Percentiles rank a stretch among this genome's conserved stretches.
Conservation (phyloP, 2,797 vertebrate species). For the Takifugu rubripes region DNA sequence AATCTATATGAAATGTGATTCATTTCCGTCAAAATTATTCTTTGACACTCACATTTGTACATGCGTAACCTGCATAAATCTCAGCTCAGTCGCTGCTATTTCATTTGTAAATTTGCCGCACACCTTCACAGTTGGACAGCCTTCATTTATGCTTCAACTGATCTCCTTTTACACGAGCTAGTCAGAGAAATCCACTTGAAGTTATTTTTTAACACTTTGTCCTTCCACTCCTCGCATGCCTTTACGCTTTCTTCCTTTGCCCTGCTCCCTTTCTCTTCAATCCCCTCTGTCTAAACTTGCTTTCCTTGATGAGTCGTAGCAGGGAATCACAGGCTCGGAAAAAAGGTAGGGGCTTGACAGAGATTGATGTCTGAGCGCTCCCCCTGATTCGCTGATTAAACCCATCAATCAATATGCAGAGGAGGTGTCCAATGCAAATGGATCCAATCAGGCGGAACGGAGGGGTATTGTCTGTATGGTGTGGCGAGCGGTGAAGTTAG, state of each 20-base stretch:
- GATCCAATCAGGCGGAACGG: constrained; percentile 88
- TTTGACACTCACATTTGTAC: constrained; percentile 29
- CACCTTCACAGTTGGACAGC: constrained; percentile 48
- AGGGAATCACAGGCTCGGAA: constrained; percentile 74
- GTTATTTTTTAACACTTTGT: constrained; percentile 52
- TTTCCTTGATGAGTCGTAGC: constrained; percentile 79
- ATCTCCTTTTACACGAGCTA: constrained; percentile 52
- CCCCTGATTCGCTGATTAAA: constrained; percentile 98
- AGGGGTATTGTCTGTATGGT: constrained; percentile 76
- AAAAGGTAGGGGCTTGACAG: constrained; percentile 77
- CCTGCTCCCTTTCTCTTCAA: constrained; percentile 21
- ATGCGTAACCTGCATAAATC: constrained; percentile 24
- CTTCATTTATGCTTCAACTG: constrained; percentile 59
- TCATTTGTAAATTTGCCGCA: constrained; percentile 41
- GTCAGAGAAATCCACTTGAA: constrained; percentile 63
- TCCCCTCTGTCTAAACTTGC: constrained; percentile 71
- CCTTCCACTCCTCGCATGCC: constrained; percentile 37
- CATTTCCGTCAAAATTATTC: constrained; percentile 7
- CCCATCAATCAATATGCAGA: constrained; percentile 99
- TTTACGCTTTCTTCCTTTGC: constrained; percentile 24
- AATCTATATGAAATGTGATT: constrained; percentile 4
- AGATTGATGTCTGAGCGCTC: constrained; percentile 92
- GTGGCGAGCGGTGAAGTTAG: constrained; percentile 73
- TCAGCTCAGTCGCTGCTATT: constrained; percentile 38
- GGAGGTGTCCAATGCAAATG: constrained; percentile 93